Evolutionary conservation across 2,113 vertebrate genomes (phyloP), one percentile per base, ranked within the genome.

Genomic region (Amphiprion ocellaris): DNA sequence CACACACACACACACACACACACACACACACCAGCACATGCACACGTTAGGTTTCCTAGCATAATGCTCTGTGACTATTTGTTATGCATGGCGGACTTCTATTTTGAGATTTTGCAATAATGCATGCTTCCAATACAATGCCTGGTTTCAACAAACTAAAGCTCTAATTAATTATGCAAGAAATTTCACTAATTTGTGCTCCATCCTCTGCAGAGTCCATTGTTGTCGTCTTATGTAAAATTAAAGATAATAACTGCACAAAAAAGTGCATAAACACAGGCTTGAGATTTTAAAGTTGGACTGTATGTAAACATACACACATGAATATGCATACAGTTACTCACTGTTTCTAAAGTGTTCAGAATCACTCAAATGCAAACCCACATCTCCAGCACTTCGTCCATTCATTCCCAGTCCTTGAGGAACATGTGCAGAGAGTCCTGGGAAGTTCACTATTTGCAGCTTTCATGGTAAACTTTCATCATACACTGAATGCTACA

Each of bases 371-470:
- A 72, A 30, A 50, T 59, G 5, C 19, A 49, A n/a, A 71, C 17
- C 2, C 2, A 24, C 23, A 30, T 3, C 10, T 78, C 11, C 77
- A 97, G 96, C 93, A 93, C 77, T 96, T 97, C 77, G 94, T 97
- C 28, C 79, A 24, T 60, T 85, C 33, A 0, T 95, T 93, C 81
- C 94, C 95, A 0, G 37, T 28, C 39, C 91, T 96, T 80, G 90
- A 95, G 69, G 85, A 95, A n/a, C 79, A 72, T 0, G 81, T 96
- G n/a, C 84, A 24, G 66, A 87, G 10, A 50, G 82, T 89, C 52
- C 89, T 96, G 90, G 97, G 96, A 24, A 79, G 88, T 10, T 69
- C 80, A 0, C 85, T 97, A 74, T 97, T 95, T 87, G 58, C 92
- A 81, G 86, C 80, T 10, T 96, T 97, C 39, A 91, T 87, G 78